These are phyloP conservation scores for Catharus fuscescens DNA, from an alignment of 2,113 vertebrate species.

Conservation along the genomic window DNA sequence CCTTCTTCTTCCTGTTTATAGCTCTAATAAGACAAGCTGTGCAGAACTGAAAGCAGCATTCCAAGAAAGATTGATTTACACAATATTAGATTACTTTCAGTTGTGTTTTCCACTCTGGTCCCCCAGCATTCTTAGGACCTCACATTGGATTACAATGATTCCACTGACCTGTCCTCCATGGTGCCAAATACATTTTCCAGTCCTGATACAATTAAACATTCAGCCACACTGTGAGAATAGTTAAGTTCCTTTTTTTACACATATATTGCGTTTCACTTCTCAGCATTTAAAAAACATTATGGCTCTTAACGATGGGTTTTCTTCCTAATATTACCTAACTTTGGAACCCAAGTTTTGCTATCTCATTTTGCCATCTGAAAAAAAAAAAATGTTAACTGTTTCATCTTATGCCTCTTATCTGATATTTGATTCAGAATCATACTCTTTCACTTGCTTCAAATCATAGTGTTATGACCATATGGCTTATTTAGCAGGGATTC, in stretches of 20 bases:
- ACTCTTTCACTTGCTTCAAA: background rate
- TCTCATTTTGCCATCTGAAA: background rate
- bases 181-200: background rate
- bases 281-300: background rate
- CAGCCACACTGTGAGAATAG: background rate
- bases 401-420: background rate
- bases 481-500: slow-evolving; percentile 35
- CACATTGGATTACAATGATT: background rate
- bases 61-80: slow-evolving; percentile 16
- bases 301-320: background rate
- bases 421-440: background rate
- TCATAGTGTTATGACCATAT: background rate
- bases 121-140: background rate
- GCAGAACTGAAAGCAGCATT: background rate
- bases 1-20: slow-evolving; percentile 36
- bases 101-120: background rate
- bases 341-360: background rate
- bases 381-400: background rate
- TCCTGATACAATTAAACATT: background rate
- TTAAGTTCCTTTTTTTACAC: background rate
- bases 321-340: background rate
- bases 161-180: background rate
- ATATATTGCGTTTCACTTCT: background rate
- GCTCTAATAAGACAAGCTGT: background rate
- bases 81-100: slow-evolving; percentile 6